phyloP scores from a whole-genome alignment of 2,888 invertebrate species.

The Smittia aterrima region DNA sequence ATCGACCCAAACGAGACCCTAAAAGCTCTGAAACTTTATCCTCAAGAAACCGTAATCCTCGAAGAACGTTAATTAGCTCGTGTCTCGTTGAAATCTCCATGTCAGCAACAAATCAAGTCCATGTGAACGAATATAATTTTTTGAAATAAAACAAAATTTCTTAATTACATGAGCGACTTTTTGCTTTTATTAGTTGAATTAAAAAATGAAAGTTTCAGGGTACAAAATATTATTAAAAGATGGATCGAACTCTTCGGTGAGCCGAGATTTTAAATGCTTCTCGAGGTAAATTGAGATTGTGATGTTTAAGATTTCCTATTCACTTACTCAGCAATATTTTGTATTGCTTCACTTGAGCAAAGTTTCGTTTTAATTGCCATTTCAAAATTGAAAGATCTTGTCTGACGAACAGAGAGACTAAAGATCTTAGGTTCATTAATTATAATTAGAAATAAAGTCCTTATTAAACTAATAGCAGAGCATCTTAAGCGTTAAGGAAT shows the following conservation, averaged over 20 bases:
- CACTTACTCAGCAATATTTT: too few relatives aligned
- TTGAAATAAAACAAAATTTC: slow-evolving; percentile 17
- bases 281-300: too few relatives aligned
- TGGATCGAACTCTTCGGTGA: not conserved
- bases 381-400: not conserved
- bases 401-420: too few relatives aligned
- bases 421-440: too few relatives aligned
- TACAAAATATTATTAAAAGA: not conserved
- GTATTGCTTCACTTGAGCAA: too few relatives aligned
- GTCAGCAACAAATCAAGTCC: not conserved
- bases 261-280: too few relatives aligned
- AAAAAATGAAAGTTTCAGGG: not conserved
- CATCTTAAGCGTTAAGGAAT: slow-evolving; percentile 2
- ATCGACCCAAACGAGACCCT: slow-evolving; percentile 74
- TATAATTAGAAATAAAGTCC: too few relatives aligned
- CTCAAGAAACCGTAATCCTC: slow-evolving; percentile 91
- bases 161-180: not conserved
- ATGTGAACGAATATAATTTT: slow-evolving; percentile 17
- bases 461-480: not conserved
- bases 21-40: slow-evolving; percentile 78
- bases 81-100: not conserved
- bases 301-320: too few relatives aligned
- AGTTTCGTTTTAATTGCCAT: not conserved
- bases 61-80: slow-evolving; percentile 78
- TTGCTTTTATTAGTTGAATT: slow-evolving; percentile 3